Base-by-base conservation (phyloP, 2,888 invertebrate genomes). In the Thyatira batis region DNA sequence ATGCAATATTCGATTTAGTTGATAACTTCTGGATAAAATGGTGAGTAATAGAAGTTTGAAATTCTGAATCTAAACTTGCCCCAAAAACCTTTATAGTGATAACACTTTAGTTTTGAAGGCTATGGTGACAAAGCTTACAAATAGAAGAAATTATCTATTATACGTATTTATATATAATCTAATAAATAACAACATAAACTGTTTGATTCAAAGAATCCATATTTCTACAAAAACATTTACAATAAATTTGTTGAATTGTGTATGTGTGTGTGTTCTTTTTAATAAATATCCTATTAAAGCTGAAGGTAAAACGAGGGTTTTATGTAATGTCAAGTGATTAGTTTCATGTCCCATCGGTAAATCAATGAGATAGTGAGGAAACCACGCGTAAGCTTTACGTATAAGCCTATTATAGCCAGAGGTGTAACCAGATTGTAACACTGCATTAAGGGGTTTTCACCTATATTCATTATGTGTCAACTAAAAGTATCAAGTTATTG, bases 371-470 rank as follows among this genome's bases (percentile, higher is more conserved):
- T 39, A 39, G 39, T 39, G 33, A 33, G 33, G n/a, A 33, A 33
- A 13, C 13, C 33, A 33, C n/a, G 13, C 13, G 13, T 33, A 33
- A 13, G 33, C 33, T 6, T 5, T 4, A 33, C 13, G 0, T 1
- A 17, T 17, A 39, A 39, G 39, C 39, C 39, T 39, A 39, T 39
- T 39, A 39, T 11, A 39, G 39, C 39, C 8, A 39, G 13, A 39
- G 17, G 51, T 49, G 54, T 45, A 51, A 20, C 51, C 51, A 49
- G 45, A 28, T 48, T 43, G 50, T 57, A 50, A 45, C 50, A 55
- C 53, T 58, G 53, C 53, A 61, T 56, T 61, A 54, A 55, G 52
- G 57, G 57, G 52, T 58, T 61, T 58, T 57, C 61, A 62, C 60
- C 54, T 62, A 58, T 50, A 49, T 28, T 50, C 39, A 27, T 50